These are phyloP conservation scores for Cottus gobio DNA, from an alignment of 2,113 vertebrate genomes.

Conservation along the genomic window DNA sequence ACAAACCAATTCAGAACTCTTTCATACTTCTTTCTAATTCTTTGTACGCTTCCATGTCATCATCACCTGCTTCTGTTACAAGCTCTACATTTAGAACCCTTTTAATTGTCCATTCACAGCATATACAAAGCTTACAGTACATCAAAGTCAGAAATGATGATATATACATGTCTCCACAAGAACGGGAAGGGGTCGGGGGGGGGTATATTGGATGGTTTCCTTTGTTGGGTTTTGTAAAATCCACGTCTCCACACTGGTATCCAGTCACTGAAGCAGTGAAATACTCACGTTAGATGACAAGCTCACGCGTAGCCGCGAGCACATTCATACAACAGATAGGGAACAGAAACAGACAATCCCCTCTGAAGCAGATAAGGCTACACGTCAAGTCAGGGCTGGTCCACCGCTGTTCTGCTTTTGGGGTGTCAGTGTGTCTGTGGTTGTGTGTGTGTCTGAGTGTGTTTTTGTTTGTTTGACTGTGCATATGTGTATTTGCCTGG, in stretches of 20 bases:
- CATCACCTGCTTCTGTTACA: slow-evolving; percentile 48
- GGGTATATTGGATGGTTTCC: slow-evolving; percentile 47
- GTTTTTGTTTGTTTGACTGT: slow-evolving; percentile 51
- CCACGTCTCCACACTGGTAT: slow-evolving; percentile 65
- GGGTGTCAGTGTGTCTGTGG: slow-evolving; percentile 51
- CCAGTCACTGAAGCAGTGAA: slow-evolving; percentile 75
- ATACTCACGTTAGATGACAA: slow-evolving; percentile 72
- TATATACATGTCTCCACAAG: slow-evolving; percentile 81
- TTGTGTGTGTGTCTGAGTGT: slow-evolving; percentile 52
- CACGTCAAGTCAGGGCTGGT: slow-evolving; percentile 87
- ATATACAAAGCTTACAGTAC: slow-evolving; percentile 81
- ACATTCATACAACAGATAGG: slow-evolving; percentile 75
- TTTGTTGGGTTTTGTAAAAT: slow-evolving; percentile 57
- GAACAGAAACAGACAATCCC: slow-evolving; percentile 75
- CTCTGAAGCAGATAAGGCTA: slow-evolving; percentile 90
- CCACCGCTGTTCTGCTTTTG: slow-evolving; percentile 77
- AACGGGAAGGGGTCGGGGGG: slow-evolving; percentile 39
- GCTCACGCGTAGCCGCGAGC: slow-evolving; percentile 66
- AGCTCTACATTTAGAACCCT: slow-evolving; percentile 45
- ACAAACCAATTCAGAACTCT: slow-evolving; percentile 47
- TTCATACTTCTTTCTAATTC: slow-evolving; percentile 39
- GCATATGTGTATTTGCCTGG: slow-evolving; percentile 59
- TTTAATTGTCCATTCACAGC: slow-evolving; percentile 76
- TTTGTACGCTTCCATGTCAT: slow-evolving; percentile 39
- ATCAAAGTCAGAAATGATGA: slow-evolving; percentile 74